phyloP scores from a whole-genome alignment of 2,888 invertebrate genomes.

The Leptopilina drosophilae region DNA sequence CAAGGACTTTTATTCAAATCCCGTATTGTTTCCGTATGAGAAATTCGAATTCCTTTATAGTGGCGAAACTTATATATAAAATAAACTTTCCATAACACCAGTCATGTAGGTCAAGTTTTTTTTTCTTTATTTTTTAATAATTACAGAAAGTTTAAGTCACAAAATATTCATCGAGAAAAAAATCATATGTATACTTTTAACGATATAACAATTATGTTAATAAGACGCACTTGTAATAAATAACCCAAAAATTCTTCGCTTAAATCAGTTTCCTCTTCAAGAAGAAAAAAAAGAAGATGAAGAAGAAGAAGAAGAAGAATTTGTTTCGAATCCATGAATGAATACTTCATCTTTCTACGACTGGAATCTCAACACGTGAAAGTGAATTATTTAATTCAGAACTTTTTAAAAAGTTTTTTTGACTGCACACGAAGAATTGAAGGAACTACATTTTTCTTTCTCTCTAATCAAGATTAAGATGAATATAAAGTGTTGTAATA shows the following conservation, averaged over 20 bases:
- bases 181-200: not conserved
- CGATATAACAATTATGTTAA: not conserved
- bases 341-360: not conserved
- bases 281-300: not conserved
- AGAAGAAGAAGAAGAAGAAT: not conserved
- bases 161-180: not conserved
- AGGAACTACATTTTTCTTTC: not conserved
- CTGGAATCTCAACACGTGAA: conserved; percentile 29
- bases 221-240: not conserved
- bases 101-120: conserved; percentile 25
- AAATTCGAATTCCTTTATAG: conserved; percentile 27
- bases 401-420: not conserved
- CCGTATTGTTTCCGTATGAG: conserved; percentile 13
- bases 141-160: not conserved
- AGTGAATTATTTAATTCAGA: conserved; percentile 14
- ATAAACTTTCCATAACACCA: conserved; percentile 14
- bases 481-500: not conserved
- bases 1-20: conserved; percentile 34
- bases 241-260: not conserved
- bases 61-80: conserved; percentile 11
- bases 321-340: not conserved
- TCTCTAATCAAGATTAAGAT: not conserved
- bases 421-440: conserved; percentile 10
- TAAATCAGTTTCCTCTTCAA: conserved; percentile 5
- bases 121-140: conserved; percentile 11